These are phyloP conservation scores for Drosophila triauraria DNA, from an alignment of 1,140 invertebrate species.

Conservation along the genomic window DNA sequence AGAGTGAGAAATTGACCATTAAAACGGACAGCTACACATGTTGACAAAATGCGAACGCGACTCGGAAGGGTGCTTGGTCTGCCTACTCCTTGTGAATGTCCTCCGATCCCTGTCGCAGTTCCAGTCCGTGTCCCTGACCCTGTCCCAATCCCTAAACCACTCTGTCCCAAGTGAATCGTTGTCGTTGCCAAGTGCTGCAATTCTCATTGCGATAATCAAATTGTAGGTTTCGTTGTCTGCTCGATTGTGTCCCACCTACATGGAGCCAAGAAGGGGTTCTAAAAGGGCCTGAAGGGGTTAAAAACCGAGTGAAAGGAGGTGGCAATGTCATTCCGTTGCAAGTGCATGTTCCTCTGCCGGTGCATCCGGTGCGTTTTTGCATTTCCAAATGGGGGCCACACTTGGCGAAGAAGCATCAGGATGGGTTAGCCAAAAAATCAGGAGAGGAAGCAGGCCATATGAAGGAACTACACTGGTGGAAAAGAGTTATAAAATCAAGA, in stretches of 20 bases:
- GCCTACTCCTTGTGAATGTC: neutral
- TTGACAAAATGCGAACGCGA: slow-evolving; percentile 80
- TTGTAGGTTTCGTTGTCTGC: slow-evolving; percentile 75
- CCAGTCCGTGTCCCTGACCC: neutral
- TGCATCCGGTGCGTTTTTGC: slow-evolving; percentile 58
- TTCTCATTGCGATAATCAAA: slow-evolving; percentile 84
- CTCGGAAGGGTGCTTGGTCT: slow-evolving; percentile 18
- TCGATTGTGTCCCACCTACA: slow-evolving; percentile 10
- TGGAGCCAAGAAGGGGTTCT: neutral
- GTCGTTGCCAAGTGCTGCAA: slow-evolving; percentile 68
- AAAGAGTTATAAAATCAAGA: neutral
- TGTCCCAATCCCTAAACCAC: neutral
- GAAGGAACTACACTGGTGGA: neutral
- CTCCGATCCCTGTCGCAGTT: neutral
- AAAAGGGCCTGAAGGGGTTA: neutral
- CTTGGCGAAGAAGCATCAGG: slow-evolving; percentile 18
- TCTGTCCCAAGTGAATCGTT: slow-evolving; percentile 34
- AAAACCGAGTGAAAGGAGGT: no score
- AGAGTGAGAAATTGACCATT: slow-evolving; percentile 85
- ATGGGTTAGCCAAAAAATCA: slow-evolving; percentile 16
- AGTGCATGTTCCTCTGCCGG: slow-evolving; percentile 6
- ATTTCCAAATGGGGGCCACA: slow-evolving; percentile 37
- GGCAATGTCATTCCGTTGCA: slow-evolving; percentile 6
- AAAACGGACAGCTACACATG: slow-evolving; percentile 82
- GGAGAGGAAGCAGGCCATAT: neutral